Evolutionary conservation across 2,797 vertebrate genomes (phyloP), one percentile per base, ranked within the genome.

Genomic region (Neostethus bicornis): DNA sequence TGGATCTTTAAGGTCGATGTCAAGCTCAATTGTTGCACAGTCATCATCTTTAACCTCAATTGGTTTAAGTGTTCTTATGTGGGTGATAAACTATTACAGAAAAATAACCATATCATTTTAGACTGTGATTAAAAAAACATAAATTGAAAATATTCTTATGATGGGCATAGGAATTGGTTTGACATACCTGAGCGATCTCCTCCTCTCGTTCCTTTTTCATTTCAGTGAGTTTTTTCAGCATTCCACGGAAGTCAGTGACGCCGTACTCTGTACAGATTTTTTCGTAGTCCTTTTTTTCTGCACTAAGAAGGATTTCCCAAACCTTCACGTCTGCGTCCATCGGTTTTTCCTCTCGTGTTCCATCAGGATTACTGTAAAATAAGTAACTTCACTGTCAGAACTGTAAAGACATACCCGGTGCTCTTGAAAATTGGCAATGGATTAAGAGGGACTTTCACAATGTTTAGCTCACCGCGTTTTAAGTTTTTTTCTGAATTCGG

Each of bases 201-300:
- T 62, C 80, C 41, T 95, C 94, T 19, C 83, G 65, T 23, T 93
- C 91, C 68, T 48, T 90, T 77, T 85, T 95, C 81, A 96, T 75
- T 79, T 92, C 82, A 16, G 50, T 90, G 51, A 98, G 91, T 84
- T 76, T 94, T 61, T 83, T 96, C 70, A 97, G 87, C 94, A 97
- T 95, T 12, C 93, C 90, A 3, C 96, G 92, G 79, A 94, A 98
- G 81, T 98, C 88, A 1, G 84, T 94, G 72, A 96, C 88, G 7
- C 92, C 90, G 0, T 94, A 89, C 3, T 96, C 92, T 0, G 48
- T 0, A 66, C 96, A 98, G 76, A 97, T 95, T 7, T 38, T 61
- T 75, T 98, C 96, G 0, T 96, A 97, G 83, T 98, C 95, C 80
- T 89, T 97, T 51, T 79, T 94, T 2, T 98, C 94, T 5, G 94